These are phyloP conservation scores for Stenotaenia linearis DNA, from an alignment of 2,888 invertebrate genomes.

Conservation along the genomic window DNA sequence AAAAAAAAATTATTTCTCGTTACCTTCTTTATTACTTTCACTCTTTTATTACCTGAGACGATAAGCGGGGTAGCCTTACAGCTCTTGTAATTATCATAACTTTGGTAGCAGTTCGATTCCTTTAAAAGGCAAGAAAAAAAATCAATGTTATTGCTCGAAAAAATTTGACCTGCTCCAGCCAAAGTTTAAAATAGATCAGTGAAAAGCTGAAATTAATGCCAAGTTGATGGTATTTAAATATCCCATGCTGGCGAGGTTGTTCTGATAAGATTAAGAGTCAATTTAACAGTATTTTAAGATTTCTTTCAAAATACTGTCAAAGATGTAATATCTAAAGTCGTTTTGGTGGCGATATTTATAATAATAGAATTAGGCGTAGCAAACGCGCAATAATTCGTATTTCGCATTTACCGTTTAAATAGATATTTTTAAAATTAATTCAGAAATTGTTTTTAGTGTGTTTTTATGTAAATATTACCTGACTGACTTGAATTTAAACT, in stretches of 20 bases:
- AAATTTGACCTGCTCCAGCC: background rate
- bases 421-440: background rate
- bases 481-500: no score
- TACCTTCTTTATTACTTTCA: background rate
- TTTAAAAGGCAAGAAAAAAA: background rate
- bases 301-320: background rate
- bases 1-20: background rate
- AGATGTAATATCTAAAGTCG: background rate
- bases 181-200: background rate
- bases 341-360: background rate
- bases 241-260: background rate
- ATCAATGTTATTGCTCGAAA: background rate
- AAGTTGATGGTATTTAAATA: background rate
- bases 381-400: background rate
- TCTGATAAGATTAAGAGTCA: background rate
- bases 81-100: constrained; percentile 13
- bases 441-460: background rate
- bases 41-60: background rate
- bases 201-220: background rate
- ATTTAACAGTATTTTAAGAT: background rate
- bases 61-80: background rate
- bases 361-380: background rate
- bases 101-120: background rate
- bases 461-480: background rate
- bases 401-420: no score